A percentile compares a stretch with the other conserved stretches of the same genome.
Evolutionary conservation across 2,797 vertebrate species (phyloP).

Genomic region (Sebastes minor): DNA sequence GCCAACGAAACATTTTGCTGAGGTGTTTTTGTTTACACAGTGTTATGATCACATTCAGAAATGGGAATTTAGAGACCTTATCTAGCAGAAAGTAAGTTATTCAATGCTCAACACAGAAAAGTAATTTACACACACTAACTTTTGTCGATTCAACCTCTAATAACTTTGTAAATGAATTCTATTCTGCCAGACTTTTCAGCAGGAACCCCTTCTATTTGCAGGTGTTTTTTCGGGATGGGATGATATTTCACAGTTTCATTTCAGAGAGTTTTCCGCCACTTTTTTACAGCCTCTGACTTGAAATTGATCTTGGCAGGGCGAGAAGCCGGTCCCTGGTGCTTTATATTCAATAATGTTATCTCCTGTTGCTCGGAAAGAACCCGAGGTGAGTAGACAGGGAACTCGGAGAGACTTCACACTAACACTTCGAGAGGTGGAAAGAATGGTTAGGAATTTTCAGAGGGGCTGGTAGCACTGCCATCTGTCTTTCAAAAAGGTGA

Average conservation of each 20-base stretch:
- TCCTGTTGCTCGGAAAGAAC: conserved; percentile 33
- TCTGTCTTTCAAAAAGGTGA: conserved; percentile 17
- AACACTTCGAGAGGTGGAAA: conserved; percentile 21
- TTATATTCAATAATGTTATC: conserved; percentile 64
- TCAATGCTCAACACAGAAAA: not conserved
- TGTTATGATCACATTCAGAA: not conserved
- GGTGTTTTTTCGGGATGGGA: not conserved
- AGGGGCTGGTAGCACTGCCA: conserved; percentile 15
- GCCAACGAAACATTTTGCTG: not conserved
- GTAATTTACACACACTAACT: not conserved
- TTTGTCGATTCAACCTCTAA: not conserved
- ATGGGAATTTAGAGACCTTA: not conserved
- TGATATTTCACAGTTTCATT: conserved; percentile 43
- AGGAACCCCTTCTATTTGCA: conserved; percentile 3
- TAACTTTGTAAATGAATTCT: not conserved
- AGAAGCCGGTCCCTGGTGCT: conserved; percentile 23
- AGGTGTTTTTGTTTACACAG: not conserved
- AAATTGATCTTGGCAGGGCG: conserved; percentile 48
- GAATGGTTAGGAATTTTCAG: conserved; percentile 36
- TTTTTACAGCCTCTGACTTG: conserved; percentile 36
- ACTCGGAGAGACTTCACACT: conserved; percentile 35
- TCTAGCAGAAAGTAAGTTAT: not conserved
- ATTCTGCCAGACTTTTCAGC: not conserved
- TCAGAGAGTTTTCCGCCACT: conserved; percentile 5
- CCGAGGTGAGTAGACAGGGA: conserved; percentile 39